phyloP scores from a whole-genome alignment of 2,113 vertebrate genomes.

The Osmerus mordax region DNA sequence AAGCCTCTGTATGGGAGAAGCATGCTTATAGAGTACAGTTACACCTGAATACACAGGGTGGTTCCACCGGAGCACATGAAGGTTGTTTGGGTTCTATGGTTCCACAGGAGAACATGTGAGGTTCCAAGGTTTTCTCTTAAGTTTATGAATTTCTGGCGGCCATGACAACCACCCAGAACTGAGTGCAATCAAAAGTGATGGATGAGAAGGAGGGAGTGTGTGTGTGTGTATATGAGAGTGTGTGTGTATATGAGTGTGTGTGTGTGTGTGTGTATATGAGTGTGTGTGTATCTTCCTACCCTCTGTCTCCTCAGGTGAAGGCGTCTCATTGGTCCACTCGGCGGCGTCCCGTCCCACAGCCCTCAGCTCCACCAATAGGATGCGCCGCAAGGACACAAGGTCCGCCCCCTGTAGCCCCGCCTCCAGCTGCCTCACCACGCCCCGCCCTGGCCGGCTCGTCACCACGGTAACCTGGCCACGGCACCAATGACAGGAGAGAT shows the following conservation, averaged over 20 bases:
- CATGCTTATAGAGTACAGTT: no score
- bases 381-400: conserved; percentile 73
- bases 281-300: conserved; percentile 42
- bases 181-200: no score
- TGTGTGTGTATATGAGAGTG: neutral
- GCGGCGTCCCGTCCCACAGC: conserved; percentile 16
- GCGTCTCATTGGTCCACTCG: conserved; percentile 43
- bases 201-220: no score
- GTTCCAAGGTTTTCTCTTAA: no score
- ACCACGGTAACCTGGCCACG: conserved; percentile 81
- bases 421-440: conserved; percentile 76
- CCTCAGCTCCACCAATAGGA: conserved; percentile 72
- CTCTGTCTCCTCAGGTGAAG: conserved; percentile 50
- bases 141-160: no score
- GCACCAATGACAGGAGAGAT: neutral
- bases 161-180: no score
- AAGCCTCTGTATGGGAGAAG: no score
- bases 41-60: no score
- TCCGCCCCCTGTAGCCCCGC: conserved; percentile 75
- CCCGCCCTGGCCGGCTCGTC: conserved; percentile 75
- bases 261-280: conserved; percentile 1
- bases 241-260: neutral
- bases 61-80: no score
- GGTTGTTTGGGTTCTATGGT: no score
- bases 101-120: no score